phyloP scores from a whole-genome alignment of 2,888 invertebrate genomes.

The Scaptomyza caliginosa region DNA sequence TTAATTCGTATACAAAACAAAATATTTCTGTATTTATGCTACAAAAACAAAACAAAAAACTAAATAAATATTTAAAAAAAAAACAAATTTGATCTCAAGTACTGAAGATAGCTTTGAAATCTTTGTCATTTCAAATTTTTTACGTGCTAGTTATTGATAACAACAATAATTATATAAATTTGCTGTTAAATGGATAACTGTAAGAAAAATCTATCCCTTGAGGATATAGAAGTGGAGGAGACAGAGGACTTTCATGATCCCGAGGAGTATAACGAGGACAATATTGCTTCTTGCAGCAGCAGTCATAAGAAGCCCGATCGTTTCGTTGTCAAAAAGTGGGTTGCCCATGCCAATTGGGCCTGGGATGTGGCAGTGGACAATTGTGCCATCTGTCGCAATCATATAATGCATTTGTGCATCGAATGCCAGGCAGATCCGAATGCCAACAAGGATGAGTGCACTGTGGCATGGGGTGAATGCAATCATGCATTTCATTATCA shows the following conservation, averaged over 20 bases:
- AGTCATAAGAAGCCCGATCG: slow-evolving; percentile 94
- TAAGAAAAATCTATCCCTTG: slow-evolving; percentile 38
- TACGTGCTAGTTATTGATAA: background rate
- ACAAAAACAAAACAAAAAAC: slow-evolving; percentile 47
- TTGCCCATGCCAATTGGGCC: slow-evolving; percentile 99
- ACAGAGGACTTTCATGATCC: slow-evolving; percentile 89
- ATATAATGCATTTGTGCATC: slow-evolving; percentile 99
- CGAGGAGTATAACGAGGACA: slow-evolving; percentile 64
- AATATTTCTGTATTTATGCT: slow-evolving; percentile 62
- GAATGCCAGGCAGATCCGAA: slow-evolving; percentile 99
- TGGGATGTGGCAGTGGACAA: slow-evolving; percentile 99
- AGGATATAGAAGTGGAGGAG: slow-evolving; percentile 93
- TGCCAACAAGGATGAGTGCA: slow-evolving; percentile 99
- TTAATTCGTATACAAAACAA: slow-evolving; percentile 53
- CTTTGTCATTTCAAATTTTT: background rate
- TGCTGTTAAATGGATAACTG: slow-evolving; percentile 29
- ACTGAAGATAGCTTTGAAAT: slow-evolving; percentile 7
- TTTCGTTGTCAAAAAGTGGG: slow-evolving; percentile 99
- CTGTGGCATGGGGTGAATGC: slow-evolving; percentile 99
- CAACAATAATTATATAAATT: slow-evolving; percentile 5
- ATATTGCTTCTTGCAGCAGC: slow-evolving; percentile 86
- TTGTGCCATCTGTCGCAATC: slow-evolving; percentile 99
- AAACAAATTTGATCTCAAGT: too few species aligned
- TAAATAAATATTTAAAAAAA: slow-evolving; percentile 36
- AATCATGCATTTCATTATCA: slow-evolving; percentile 99